phyloP scores from a whole-genome alignment of 2,888 invertebrate species.

The Cheilosia pagana region DNA sequence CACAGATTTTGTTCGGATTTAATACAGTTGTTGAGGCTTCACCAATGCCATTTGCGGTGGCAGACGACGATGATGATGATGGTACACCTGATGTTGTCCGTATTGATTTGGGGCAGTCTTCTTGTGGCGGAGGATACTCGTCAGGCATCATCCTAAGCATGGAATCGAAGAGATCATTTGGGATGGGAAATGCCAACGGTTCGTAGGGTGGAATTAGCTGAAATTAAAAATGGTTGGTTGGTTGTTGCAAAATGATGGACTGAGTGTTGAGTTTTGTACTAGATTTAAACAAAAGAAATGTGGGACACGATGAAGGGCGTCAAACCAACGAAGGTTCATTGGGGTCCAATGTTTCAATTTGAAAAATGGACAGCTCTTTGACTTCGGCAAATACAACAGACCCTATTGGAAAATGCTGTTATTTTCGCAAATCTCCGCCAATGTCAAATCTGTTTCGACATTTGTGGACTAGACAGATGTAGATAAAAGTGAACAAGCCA shows the following conservation, averaged over 20 bases:
- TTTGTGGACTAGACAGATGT: no score
- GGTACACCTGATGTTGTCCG: slow-evolving; percentile 16
- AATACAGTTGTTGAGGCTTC: slow-evolving; percentile 19
- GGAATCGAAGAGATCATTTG: slow-evolving; percentile 87
- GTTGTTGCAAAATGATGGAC: neutral
- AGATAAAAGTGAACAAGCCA: no score
- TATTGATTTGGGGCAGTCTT: slow-evolving; percentile 74
- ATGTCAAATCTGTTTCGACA: no score
- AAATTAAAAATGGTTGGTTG: slow-evolving; percentile 71
- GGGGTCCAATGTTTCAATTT: no score
- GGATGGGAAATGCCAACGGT: slow-evolving; percentile 89
- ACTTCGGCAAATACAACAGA: no score
- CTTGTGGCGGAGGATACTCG: slow-evolving; percentile 83
- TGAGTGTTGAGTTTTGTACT: neutral
- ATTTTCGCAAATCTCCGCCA: no score
- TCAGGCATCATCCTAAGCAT: slow-evolving; percentile 89
- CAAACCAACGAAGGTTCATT: no score
- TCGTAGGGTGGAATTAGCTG: slow-evolving; percentile 90
- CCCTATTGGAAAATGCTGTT: no score
- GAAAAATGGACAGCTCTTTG: no score
- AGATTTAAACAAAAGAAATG: no score
- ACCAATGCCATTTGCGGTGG: slow-evolving; percentile 43
- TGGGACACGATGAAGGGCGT: no score
- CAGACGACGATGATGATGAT: slow-evolving; percentile 20
- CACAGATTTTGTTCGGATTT: slow-evolving; percentile 62